A percentile compares a stretch with the other conserved stretches of the same genome.
Evolutionary conservation across 2,888 invertebrate species (phyloP).

Genomic region (Euzetes globulus): DNA sequence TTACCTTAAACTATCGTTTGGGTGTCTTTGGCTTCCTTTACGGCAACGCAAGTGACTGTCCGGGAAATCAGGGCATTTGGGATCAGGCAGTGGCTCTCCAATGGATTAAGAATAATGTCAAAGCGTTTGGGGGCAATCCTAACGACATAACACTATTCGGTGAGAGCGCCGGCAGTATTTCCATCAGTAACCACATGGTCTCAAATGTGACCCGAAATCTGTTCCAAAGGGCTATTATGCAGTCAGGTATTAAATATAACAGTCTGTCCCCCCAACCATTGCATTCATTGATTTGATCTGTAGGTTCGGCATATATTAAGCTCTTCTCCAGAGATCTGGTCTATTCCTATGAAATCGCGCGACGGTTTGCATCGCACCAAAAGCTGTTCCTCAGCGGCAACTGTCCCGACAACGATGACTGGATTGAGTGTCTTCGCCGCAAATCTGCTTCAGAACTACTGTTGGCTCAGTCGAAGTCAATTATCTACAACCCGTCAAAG

Average conservation of each 20-base stretch:
- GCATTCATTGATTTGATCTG: neutral
- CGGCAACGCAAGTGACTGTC: neutral
- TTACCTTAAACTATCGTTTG: slow-evolving; percentile 18
- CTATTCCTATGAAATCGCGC: neutral
- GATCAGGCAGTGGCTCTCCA: slow-evolving; percentile 10
- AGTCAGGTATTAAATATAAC: slow-evolving; percentile 8
- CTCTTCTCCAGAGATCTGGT: neutral
- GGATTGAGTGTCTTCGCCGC: neutral
- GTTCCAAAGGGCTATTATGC: slow-evolving; percentile 6
- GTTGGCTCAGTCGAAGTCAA: neutral
- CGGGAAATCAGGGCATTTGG: slow-evolving; percentile 17
- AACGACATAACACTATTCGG: neutral
- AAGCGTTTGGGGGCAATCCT: neutral
- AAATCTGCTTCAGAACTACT: neutral
- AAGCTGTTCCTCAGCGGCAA: neutral
- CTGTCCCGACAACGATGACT: neutral
- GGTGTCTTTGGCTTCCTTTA: slow-evolving; percentile 4
- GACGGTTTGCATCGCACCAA: neutral
- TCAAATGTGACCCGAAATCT: neutral
- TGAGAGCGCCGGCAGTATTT: slow-evolving; percentile 18
- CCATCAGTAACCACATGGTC: neutral
- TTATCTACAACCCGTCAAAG: neutral
- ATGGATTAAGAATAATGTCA: neutral
- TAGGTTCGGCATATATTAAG: slow-evolving; percentile 7
- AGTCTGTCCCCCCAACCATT: neutral